Percentiles rank a stretch among this genome's conserved stretches.
Conservation (phyloP, 2,888 invertebrate genomes). For the Beris chalybata region DNA sequence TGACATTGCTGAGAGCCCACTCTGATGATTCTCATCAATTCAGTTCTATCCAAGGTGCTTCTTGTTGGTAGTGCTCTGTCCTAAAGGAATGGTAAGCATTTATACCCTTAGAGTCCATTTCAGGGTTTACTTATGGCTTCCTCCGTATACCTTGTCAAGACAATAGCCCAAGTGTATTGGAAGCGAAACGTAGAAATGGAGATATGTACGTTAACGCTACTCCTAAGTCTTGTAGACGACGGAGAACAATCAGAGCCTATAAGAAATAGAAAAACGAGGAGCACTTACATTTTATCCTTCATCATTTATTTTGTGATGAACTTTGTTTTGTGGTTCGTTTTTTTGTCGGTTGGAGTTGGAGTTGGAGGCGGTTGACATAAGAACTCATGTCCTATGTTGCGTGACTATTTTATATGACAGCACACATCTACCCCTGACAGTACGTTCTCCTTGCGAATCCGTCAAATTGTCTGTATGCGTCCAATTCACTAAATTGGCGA, state of each 20-base stretch:
- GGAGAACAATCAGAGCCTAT: conserved; percentile 21
- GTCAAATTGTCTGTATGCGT: background rate
- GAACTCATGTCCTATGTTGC: conserved; percentile 18
- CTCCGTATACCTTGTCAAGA: conserved; percentile 1
- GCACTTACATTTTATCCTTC: conserved; percentile 25
- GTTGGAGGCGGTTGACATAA: conserved; percentile 6
- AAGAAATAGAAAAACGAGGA: conserved; percentile 21
- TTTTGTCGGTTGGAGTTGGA: background rate
- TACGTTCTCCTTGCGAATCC: no score
- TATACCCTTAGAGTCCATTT: background rate
- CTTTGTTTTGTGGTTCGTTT: conserved; percentile 19
- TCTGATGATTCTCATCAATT: conserved; percentile 23
- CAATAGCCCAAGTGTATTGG: background rate
- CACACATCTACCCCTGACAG: no score
- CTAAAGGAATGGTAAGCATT: background rate
- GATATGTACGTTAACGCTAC: background rate
- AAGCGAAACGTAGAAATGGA: background rate
- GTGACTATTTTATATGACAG: background rate
- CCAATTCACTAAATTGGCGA: background rate
- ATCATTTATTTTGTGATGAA: conserved; percentile 26
- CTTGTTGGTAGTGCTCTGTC: background rate
- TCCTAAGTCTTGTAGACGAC: conserved; percentile 21
- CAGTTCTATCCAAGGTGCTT: background rate
- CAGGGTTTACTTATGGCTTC: background rate
- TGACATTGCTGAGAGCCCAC: conserved; percentile 17